phyloP scores from a whole-genome alignment of 2,797 vertebrate species.

The Aldrovandia affinis region DNA sequence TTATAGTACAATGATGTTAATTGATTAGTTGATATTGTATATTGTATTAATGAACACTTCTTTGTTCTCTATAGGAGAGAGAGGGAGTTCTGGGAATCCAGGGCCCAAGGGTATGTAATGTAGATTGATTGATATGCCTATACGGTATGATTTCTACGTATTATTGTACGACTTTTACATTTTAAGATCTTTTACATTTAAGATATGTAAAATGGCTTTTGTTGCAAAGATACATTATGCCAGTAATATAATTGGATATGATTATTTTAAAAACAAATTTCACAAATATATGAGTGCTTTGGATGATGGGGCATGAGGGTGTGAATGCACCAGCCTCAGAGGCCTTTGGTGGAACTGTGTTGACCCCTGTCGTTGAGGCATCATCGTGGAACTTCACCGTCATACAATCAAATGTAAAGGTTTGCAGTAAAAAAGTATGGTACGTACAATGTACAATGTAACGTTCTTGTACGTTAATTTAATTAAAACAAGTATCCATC shows the following conservation, averaged over 20 bases:
- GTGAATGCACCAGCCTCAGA: not conserved
- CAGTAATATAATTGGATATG: too few relatives aligned
- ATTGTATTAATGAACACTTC: not conserved
- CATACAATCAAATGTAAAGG: not conserved
- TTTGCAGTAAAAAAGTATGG: not conserved
- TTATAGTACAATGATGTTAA: too few relatives aligned
- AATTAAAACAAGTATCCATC: not conserved
- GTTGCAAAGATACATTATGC: too few relatives aligned
- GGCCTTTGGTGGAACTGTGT: not conserved
- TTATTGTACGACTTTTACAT: too few relatives aligned
- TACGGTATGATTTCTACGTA: too few relatives aligned
- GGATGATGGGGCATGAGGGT: not conserved
- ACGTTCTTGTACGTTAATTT: not conserved
- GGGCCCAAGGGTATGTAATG: constrained; percentile 85
- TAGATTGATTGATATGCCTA: too few relatives aligned
- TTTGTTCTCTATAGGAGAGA: constrained; percentile 79
- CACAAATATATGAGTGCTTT: too few relatives aligned
- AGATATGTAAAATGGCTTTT: too few relatives aligned
- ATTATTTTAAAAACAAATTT: too few relatives aligned
- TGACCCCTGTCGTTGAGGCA: not conserved
- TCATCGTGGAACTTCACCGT: not conserved
- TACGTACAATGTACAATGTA: not conserved
- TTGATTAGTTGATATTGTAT: not conserved
- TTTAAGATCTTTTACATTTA: too few relatives aligned
- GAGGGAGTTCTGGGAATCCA: constrained; percentile 77